These are phyloP conservation scores for Lysandra coridon DNA, from an alignment of 2,888 invertebrate species.

Conservation along the genomic window DNA sequence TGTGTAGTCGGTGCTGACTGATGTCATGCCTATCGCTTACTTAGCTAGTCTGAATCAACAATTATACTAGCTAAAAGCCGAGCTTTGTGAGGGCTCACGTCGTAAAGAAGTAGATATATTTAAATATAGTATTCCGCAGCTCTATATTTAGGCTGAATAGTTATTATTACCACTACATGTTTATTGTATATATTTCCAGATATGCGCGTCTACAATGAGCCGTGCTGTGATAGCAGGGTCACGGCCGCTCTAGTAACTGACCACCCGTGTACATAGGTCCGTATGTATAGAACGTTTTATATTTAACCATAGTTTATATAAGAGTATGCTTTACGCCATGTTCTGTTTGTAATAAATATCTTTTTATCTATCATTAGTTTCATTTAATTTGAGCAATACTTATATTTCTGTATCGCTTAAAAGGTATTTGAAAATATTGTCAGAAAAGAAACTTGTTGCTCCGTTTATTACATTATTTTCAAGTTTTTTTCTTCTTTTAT, in stretches of 20 bases:
- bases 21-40: no score
- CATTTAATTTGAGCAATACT: not conserved
- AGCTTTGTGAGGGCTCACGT: no score
- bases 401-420: no score
- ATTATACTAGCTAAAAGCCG: no score
- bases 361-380: not conserved
- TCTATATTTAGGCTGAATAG: not conserved
- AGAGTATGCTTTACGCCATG: conserved; percentile 8
- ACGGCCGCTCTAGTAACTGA: not conserved
- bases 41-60: no score
- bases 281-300: not conserved
- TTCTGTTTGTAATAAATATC: conserved; percentile 9
- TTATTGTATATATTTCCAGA: conserved; percentile 48
- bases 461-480: not conserved
- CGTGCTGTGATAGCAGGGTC: conserved; percentile 49
- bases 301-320: conserved; percentile 8
- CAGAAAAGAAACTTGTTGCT: not conserved
- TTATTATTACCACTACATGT: not conserved
- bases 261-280: conserved; percentile 2
- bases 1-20: not conserved
- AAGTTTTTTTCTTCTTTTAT: not conserved
- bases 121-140: no score
- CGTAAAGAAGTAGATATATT: no score
- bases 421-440: no score
- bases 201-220: conserved; percentile 72